Base-by-base conservation (phyloP, 2,888 invertebrate species). In the Dasypogon diadema region DNA sequence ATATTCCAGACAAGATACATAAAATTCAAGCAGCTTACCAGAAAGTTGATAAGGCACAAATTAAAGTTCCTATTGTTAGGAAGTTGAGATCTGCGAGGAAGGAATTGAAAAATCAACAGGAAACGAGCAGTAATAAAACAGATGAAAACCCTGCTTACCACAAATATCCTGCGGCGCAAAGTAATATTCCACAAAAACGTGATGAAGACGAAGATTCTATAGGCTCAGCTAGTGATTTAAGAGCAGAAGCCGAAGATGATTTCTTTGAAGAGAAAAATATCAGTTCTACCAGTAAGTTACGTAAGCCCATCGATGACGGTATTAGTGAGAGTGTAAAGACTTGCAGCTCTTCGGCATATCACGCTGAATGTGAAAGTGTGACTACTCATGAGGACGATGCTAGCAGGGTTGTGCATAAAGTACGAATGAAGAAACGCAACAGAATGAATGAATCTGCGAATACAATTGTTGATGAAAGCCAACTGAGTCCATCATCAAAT, bases 321-420 rank as follows among this genome's bases (percentile, higher is more conserved):
- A 88, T 90, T 8, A 89, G 90, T 74, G 90, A 91, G 80, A 89
- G 90, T 81, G 89, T 91, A 10, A 87, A 90, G 80, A 91, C 91
- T 0, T 91, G 91, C 79, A 90, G 89, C 3, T 91, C 91, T 2
- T 91, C 91, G 1, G 91, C 91, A 1, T 92, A 92, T 80, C 91
- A 92, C 80, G 92, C 91, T 0, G 92, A 92, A 82, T 91, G 91
- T 80, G 92, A 92, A 81, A 91, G 91, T 76, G 90, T 92, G 60
- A 89, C 90, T 1, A 90, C 90, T 0, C 88, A 88, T 75, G 90
- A 89, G 80, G 91, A 91, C 74, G 90, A 90, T 76, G 87, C 87
- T 0, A 88, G 88, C 80, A 84, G 89, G 8, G 87, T 88, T 26
- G 86, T 88, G 46, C 85, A 87, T 48, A 87, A 88, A 79, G 86